These are phyloP conservation scores for Patella depressa DNA, from an alignment of 2,888 invertebrate genomes.

Conservation along the genomic window DNA sequence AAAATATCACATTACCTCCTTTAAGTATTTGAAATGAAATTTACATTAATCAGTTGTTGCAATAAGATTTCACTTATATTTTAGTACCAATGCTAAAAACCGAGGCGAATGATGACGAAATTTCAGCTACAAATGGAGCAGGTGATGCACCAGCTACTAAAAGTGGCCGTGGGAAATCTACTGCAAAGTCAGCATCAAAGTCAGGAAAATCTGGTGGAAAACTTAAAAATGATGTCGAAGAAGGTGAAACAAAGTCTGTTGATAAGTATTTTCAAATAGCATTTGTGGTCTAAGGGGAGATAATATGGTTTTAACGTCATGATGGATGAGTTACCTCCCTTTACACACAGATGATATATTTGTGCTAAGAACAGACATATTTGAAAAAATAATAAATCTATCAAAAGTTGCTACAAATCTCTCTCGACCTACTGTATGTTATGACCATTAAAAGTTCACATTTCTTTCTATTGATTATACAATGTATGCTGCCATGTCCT, in stretches of 20 bases:
- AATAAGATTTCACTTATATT: too few relatives aligned
- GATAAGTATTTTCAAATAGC: not conserved
- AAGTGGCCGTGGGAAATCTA: not conserved
- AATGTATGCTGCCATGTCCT: too few relatives aligned
- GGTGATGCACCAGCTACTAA: not conserved
- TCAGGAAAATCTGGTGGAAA: not conserved
- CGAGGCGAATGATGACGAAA: too few relatives aligned
- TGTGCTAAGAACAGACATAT: not conserved
- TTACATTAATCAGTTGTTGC: too few relatives aligned
- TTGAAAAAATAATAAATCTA: not conserved
- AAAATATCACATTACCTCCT: too few relatives aligned
- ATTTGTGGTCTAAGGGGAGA: too few relatives aligned
- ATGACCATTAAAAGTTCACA: too few relatives aligned
- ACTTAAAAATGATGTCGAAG: not conserved
- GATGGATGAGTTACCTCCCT: not conserved
- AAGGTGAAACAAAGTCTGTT: not conserved
- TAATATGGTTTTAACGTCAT: not conserved
- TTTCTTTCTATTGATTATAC: too few relatives aligned
- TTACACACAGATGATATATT: too few relatives aligned
- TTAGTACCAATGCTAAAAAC: too few relatives aligned
- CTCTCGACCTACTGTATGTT: not conserved
- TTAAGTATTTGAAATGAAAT: too few relatives aligned
- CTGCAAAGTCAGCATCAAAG: not conserved
- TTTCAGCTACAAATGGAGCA: not conserved
- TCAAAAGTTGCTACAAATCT: not conserved